Percentiles rank a stretch among this genome's conserved stretches.
phyloP scores from a whole-genome alignment of 2,113 vertebrate species.

The Salminus brasiliensis region DNA sequence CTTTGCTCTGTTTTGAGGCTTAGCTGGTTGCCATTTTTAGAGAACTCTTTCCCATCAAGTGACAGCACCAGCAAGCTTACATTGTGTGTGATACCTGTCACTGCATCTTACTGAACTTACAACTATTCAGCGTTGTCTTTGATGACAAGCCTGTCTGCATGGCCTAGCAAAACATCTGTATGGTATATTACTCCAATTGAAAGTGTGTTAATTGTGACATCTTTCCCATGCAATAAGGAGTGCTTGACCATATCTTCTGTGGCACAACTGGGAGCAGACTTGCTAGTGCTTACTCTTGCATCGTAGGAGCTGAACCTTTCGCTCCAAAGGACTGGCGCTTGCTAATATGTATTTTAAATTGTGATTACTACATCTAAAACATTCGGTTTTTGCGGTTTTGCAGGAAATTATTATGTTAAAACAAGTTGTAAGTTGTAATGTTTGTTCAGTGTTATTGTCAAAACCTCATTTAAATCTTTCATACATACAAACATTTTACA shows the following conservation, averaged over 20 bases:
- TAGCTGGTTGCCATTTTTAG: neutral
- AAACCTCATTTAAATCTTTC: conserved; percentile 7
- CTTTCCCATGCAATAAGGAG: neutral
- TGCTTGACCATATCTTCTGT: neutral
- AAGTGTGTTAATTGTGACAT: neutral
- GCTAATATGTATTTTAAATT: too few species aligned
- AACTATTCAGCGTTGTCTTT: neutral
- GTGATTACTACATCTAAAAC: too few species aligned
- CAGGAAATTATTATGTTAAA: neutral
- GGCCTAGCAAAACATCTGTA: neutral
- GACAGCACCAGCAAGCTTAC: neutral
- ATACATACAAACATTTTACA: neutral
- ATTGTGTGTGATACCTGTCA: neutral
- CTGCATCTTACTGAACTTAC: neutral
- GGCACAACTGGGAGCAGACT: neutral
- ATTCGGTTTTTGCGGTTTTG: neutral
- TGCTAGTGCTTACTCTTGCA: neutral
- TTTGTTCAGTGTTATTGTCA: neutral
- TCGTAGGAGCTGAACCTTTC: too few species aligned
- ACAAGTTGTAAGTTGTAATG: neutral
- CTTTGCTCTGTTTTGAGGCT: neutral
- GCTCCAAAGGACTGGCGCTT: too few species aligned
- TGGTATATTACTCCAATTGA: neutral
- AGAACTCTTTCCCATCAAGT: neutral
- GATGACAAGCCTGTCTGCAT: neutral